Conservation (phyloP, 2,888 invertebrate genomes). For the Actias luna region DNA sequence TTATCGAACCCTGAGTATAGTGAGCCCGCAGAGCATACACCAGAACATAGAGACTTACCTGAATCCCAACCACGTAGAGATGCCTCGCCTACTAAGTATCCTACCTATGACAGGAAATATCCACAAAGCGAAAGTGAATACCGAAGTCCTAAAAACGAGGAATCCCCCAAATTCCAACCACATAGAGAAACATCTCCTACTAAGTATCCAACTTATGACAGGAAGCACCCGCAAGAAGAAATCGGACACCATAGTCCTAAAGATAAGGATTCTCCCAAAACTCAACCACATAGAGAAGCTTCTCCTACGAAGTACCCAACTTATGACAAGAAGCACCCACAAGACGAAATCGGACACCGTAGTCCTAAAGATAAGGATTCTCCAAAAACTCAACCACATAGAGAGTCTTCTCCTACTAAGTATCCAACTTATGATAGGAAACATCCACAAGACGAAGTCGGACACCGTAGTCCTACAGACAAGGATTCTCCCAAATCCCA, state of each 20-base stretch:
- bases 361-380: constrained; percentile 22
- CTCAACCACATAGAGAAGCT: constrained; percentile 13
- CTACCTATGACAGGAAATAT: constrained; percentile 32
- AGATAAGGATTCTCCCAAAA: constrained; percentile 13
- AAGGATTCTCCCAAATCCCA: constrained; percentile 17
- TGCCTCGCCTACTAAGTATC: constrained; percentile 24
- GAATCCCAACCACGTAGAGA: constrained; percentile 4
- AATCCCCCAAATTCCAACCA: constrained; percentile 10
- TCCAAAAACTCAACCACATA: constrained; percentile 17
- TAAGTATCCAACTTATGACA: constrained; percentile 45
- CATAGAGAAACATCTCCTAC: constrained; percentile 37
- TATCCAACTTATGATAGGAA: constrained; percentile 25
- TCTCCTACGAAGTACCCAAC: constrained; percentile 18
- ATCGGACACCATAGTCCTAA: constrained; percentile 9
- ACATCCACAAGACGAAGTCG: constrained; percentile 7
- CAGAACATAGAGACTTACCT: constrained; percentile 21
- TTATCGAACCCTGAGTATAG: constrained; percentile 26
- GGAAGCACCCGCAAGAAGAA: constrained; percentile 29
- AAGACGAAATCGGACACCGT: constrained; percentile 17
- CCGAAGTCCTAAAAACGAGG: constrained; percentile 20
- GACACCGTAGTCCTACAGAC: constrained; percentile 18
- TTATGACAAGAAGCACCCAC: constrained; percentile 10
- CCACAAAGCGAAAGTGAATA: constrained; percentile 21
- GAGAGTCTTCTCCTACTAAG: constrained; percentile 53
- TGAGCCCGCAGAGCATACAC: constrained; percentile 33